These are phyloP conservation scores for Plutomurus gul DNA, from an alignment of 1,140 invertebrate genomes.

Conservation along the genomic window DNA sequence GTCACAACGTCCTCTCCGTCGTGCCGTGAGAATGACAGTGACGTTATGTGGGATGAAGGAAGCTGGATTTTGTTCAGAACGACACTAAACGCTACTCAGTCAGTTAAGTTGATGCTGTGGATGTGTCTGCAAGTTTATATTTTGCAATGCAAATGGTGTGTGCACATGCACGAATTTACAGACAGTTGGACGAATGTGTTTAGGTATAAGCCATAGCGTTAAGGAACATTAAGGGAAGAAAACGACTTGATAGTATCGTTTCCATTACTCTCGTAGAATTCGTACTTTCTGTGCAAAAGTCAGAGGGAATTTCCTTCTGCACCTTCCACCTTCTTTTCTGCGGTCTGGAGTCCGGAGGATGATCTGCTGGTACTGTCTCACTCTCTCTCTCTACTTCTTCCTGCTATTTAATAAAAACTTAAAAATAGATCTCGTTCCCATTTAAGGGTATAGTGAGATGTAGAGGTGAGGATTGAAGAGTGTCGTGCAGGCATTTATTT, in stretches of 20 bases:
- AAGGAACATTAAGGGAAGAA: too few relatives aligned
- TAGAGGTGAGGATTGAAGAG: slow-evolving; percentile 20
- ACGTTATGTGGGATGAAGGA: neutral
- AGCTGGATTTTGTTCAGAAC: neutral
- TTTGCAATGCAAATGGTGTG: too few relatives aligned
- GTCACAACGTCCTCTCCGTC: neutral
- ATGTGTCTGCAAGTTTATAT: too few relatives aligned
- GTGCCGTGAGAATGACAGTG: slow-evolving; percentile 7
- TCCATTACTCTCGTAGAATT: too few relatives aligned
- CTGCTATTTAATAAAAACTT: slow-evolving; percentile 38
- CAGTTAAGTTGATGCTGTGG: too few relatives aligned
- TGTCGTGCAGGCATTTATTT: slow-evolving; percentile 25
- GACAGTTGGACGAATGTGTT: too few relatives aligned
- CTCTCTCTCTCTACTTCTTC: neutral
- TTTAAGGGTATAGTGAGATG: slow-evolving; percentile 27
- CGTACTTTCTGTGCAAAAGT: too few relatives aligned
- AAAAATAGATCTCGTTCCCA: slow-evolving; percentile 42
- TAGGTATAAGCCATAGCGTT: too few relatives aligned
- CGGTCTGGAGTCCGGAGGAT: slow-evolving; percentile 1
- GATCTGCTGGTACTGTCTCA: neutral
- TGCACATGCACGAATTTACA: too few relatives aligned
- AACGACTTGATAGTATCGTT: too few relatives aligned
- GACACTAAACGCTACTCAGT: neutral
- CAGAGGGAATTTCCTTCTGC: slow-evolving; percentile 19
- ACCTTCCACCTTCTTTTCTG: neutral